Conservation (phyloP, 1,140 invertebrate species). For the Sminthurinus signatus region DNA sequence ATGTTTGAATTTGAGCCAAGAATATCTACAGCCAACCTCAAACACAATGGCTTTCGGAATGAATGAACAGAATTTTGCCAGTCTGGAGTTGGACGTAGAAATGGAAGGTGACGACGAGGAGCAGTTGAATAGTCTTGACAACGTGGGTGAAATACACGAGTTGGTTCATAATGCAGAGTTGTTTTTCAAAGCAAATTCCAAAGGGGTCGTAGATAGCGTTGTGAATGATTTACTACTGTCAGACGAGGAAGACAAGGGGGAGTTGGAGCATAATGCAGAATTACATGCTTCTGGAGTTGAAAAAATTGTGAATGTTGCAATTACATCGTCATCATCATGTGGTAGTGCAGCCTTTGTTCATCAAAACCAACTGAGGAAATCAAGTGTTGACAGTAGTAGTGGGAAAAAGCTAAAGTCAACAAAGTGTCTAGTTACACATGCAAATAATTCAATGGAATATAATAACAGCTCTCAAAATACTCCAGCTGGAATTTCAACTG, state of each 20-base stretch:
- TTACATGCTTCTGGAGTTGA: background rate
- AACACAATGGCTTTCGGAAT: background rate
- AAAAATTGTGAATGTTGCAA: background rate
- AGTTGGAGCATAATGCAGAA: constrained; percentile 11
- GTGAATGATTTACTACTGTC: constrained; percentile 17
- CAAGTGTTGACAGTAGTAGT: background rate
- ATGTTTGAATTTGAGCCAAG: constrained; percentile 37
- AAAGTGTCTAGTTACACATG: background rate
- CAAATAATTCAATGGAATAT: background rate
- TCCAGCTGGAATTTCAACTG: background rate
- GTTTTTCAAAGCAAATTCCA: constrained; percentile 28
- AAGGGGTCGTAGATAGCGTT: constrained; percentile 19
- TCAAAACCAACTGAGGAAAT: constrained; percentile 1
- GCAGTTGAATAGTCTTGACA: constrained; percentile 3
- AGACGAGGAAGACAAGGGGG: constrained; percentile 24
- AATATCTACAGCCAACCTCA: constrained; percentile 15
- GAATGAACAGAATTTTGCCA: constrained; percentile 24
- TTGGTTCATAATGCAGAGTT: constrained; percentile 37
- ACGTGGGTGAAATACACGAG: constrained; percentile 35
- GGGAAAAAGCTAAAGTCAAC: constrained; percentile 6
- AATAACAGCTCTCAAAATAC: background rate
- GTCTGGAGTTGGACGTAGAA: constrained; percentile 32
- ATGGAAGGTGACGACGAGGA: constrained; percentile 18
- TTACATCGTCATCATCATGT: background rate
- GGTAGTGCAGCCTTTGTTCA: background rate